Evolutionary conservation across 2,797 vertebrate species (phyloP), one percentile per base, ranked within the genome.

Genomic region (Falco columbarius): DNA sequence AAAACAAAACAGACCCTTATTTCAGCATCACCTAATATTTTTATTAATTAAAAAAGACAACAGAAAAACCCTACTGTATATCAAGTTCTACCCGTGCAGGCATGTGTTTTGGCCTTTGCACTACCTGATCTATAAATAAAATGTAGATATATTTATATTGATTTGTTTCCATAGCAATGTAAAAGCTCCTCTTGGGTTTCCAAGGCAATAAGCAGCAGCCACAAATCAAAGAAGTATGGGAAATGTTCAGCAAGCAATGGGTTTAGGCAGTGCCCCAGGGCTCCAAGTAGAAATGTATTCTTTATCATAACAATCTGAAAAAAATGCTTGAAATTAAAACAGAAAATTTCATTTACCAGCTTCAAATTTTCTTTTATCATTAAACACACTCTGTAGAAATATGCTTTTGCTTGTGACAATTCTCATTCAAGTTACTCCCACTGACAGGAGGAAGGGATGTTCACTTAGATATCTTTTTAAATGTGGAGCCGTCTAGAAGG

Each of bases 161-260:
- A 96, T 96, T 97, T 97, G 96, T 98, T 98, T 97, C 97, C 95
- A 97, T 98, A 96, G 97, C 72, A 90, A 98, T 97, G 44, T 75
- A 95, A 94, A 90, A 97, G 9, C 56, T 92, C 74, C 65, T 68
- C 82, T 94, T 91, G 79, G 66, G 96, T 98, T 98, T 96, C 96
- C 97, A 97, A 97, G 96, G 97, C 70, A 38, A 98, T 98, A 73
- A 61, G 65, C 42, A 93, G 54, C 67, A 97, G 51, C 89, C 91
- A 87, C 52, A 97, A 97, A 97, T 92, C 81, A 90, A 86, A 82
- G 70, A 96, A 93, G n/a, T 59, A 76, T 32, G 10, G 58, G 65
- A 97, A 84, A 72, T 72, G 49, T 95, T 95, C 89, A 84, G 86
- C 59, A 96, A 96, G 89, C 38, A 86, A 82, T 19, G 66, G 44